Base-by-base conservation (phyloP, 64 coral and sea anemone genomes). In the Astreopora myriophthalma region DNA sequence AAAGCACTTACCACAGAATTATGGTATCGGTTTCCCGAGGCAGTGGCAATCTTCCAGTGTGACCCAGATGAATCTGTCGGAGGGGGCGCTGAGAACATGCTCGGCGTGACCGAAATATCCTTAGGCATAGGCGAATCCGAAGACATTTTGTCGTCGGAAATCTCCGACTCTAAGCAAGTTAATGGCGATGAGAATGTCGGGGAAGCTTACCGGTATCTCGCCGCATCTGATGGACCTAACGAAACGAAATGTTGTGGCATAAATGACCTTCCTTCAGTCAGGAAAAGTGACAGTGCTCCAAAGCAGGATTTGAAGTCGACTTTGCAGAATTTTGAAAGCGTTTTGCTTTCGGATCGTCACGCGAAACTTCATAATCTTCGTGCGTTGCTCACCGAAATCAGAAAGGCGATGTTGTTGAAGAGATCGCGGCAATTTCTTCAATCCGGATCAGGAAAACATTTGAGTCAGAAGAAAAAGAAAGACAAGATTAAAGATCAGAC, bases 21-120 rank as follows among this genome's bases (percentile, higher is more conserved):
- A 6, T 94, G 92, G 92, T 94, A 87, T 77, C 46, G 92, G 60
- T 81, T 33, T 16, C 86, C 86, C 22, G 64, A 94, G 75, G 48
- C 75, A 69, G 62, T 82, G 34, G 34, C 42, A 17, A 6, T 67
- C 36, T 77, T 88, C 5, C 42, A 52, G 16, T 1, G 19, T 29
- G 23, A 61, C 57, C 36, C 17, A 33, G 25, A 24, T 39, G 25
- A 73, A 85, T 20, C 44, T 58, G 85, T 70, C 23, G 28, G 66
- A 2, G 51, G 19, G 2, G 64, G 37, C 67, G 19, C 29, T 8
- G n/a, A 22, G 10, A 25, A 3, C 3, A 22, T 16, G 3, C 10
- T 20, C 58, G 22, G 22, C 27, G 35, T 29, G 6, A 11, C 17
- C 9, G 76, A 57, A 17, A 1, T 3, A 5, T 13, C 76, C 8